Evolutionary conservation across 2,113 vertebrate species (phyloP), one percentile per base, ranked within the genome.

Genomic region (Genyomyrus donnyi): DNA sequence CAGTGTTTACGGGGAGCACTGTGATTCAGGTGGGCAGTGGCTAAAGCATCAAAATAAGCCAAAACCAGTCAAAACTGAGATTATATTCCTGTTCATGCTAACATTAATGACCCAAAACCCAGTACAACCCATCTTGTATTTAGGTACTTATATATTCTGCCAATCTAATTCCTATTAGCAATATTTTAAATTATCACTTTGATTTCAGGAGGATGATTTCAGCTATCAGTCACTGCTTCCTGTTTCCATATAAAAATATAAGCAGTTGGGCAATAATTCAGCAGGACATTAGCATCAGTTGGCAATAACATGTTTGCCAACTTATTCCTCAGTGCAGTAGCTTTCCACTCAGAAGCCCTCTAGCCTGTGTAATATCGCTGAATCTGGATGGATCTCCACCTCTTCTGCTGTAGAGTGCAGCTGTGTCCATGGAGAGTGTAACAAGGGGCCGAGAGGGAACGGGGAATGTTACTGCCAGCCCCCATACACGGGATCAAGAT

Each of bases 391-490:
- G 31, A n/a, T 46, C 83, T 46, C 45, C 21, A 85, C 19, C 39
- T 27, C 17, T 8, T 46, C 10, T 2, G 83, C 90, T 93, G 1
- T 93, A 99, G 98, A 90, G 90, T 99, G 98, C 91, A 95, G 94
- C 91, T 99, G 98, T 91, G 93, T 94, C 5, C 92, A 97, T 0
- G 98, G 98, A 35, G 88, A 97, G 77, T 99, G 98, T 94, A 95
- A 89, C 89, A 92, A 89, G 0, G 97, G 97, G 0, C 90, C 96
- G 0, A 85, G 90, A 0, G 98, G 98, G 0, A 92, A 97, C 0
- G 98, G 98, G 48, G 94, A 93, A 92, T 99, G 98, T 93, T 95
- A 92, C 0, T 99, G 98, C 94, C 95, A 97, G 77, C 96, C 97
- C 21, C 97, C 97, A 3, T 99, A 97, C 94, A 94, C 94, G 0